phyloP scores from a whole-genome alignment of 1,140 invertebrate species.

The Harpegnathos saltator region DNA sequence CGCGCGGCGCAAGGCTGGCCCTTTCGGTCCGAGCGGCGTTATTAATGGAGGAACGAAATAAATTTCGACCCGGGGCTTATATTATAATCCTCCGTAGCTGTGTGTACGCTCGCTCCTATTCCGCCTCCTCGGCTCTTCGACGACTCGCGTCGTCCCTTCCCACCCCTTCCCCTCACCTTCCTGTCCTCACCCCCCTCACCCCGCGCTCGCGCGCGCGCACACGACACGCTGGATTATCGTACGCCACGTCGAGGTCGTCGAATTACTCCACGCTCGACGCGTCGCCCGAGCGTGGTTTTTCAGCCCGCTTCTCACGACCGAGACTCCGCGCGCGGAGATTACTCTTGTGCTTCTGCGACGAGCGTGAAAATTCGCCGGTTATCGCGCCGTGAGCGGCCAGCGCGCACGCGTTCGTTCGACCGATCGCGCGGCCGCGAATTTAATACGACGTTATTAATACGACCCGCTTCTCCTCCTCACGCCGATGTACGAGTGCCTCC shows the following conservation, averaged over 20 bases:
- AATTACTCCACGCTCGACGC: conserved; percentile 54
- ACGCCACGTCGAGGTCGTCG: conserved; percentile 59
- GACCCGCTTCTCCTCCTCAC: too few relatives aligned
- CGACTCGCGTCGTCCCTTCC: conserved; percentile 4
- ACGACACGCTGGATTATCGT: conserved; percentile 68
- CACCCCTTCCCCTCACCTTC: conserved; percentile 35
- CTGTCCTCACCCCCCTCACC: neutral
- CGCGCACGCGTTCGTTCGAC: too few relatives aligned
- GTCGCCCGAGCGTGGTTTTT: conserved; percentile 41
- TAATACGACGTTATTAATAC: too few relatives aligned
- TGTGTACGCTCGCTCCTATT: conserved; percentile 53
- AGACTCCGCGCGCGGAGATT: neutral
- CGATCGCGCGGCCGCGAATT: too few relatives aligned
- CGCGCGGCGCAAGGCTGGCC: conserved; percentile 64
- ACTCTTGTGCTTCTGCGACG: neutral
- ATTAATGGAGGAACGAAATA: conserved; percentile 75
- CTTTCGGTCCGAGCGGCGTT: conserved; percentile 56
- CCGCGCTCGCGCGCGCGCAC: neutral
- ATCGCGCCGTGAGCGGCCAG: too few relatives aligned
- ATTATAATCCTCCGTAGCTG: conserved; percentile 68
- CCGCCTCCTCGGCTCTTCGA: conserved; percentile 30
- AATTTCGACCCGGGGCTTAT: conserved; percentile 67
- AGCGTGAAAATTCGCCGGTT: neutral
- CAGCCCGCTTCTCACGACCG: conserved; percentile 54
- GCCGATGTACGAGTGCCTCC: neutral